Evolutionary conservation across 2,113 vertebrate species (phyloP).

Genomic region (Eptesicus fuscus): DNA sequence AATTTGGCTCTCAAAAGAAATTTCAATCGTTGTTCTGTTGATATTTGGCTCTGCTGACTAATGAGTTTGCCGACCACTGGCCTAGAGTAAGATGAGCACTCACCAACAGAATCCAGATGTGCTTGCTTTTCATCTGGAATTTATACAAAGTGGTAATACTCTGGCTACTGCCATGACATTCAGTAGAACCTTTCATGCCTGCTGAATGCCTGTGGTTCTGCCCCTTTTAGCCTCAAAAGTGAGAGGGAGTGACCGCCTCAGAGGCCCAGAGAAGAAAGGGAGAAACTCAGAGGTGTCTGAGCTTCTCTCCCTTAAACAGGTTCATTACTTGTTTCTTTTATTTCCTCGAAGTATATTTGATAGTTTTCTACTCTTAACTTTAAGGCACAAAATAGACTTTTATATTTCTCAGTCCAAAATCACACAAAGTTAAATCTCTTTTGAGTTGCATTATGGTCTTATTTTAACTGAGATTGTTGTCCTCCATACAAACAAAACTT

Average conservation of each 20-base stretch:
- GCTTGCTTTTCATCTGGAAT: neutral
- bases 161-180: neutral
- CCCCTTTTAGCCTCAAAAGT: neutral
- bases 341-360: neutral
- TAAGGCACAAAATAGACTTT: neutral
- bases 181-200: neutral
- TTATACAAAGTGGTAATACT: neutral
- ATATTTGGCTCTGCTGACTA: too few relatives aligned
- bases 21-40: too few relatives aligned
- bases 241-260: neutral
- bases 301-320: neutral
- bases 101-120: neutral
- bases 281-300: neutral
- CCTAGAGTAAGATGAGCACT: neutral
- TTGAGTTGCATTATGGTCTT: neutral
- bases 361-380: neutral
- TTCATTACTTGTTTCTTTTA: neutral
- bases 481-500: neutral
- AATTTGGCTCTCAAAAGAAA: too few relatives aligned
- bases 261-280: too few relatives aligned
- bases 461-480: neutral
- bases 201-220: neutral
- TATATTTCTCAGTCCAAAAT: neutral
- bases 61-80: neutral
- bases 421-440: neutral